phyloP scores from a whole-genome alignment of 2,797 vertebrate species.

The Vultur gryphus region DNA sequence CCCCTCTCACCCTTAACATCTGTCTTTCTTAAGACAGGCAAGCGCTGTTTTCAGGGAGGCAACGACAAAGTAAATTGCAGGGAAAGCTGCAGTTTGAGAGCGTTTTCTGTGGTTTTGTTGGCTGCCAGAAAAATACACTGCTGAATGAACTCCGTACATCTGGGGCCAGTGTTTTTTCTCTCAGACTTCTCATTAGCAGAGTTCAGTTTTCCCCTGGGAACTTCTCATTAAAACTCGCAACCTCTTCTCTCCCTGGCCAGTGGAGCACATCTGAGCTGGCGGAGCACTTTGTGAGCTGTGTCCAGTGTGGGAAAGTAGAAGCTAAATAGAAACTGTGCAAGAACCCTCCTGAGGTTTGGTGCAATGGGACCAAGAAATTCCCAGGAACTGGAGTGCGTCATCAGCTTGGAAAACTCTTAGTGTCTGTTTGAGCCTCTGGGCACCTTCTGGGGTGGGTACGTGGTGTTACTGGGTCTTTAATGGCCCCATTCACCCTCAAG shows the following conservation, averaged over 20 bases:
- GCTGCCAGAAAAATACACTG: not conserved
- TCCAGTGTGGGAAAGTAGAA: not conserved
- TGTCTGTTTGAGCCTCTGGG: not conserved
- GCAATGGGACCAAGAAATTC: not conserved
- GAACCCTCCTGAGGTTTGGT: not conserved
- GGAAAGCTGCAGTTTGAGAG: not conserved
- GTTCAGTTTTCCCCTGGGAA: constrained; percentile 7
- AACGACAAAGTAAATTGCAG: not conserved
- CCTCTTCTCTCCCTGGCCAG: not conserved
- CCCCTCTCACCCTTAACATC: not conserved
- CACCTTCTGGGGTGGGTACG: not conserved
- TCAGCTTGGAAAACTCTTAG: not conserved
- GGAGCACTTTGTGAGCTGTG: not conserved
- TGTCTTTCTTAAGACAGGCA: not conserved
- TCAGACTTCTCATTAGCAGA: constrained; percentile 2
- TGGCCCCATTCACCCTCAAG: not conserved
- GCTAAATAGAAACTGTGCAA: not conserved
- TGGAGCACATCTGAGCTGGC: not conserved
- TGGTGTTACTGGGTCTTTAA: not conserved
- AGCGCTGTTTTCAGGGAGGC: not conserved
- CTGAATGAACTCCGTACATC: not conserved
- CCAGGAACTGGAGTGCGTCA: not conserved
- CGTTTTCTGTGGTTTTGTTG: not conserved
- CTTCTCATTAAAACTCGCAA: not conserved
- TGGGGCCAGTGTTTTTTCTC: not conserved